phyloP scores from a whole-genome alignment of 2,113 vertebrate genomes.

The Otus sunia region DNA sequence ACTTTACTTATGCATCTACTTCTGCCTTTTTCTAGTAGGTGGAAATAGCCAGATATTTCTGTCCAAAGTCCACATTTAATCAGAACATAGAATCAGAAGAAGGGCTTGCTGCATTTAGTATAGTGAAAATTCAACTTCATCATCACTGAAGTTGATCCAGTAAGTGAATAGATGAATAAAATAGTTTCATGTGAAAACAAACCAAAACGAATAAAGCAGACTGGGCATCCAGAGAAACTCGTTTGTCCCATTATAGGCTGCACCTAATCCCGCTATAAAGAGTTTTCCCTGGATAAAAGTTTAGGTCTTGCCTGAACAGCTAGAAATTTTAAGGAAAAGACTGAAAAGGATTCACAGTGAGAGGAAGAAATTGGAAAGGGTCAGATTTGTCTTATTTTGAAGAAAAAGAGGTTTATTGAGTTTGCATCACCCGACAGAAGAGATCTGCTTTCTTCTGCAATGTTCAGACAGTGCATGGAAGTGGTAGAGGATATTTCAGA shows the following conservation, averaged over 20 bases:
- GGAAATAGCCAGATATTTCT: neutral
- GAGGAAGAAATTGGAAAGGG: neutral
- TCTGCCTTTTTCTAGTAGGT: neutral
- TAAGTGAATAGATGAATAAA: neutral
- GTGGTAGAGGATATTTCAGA: neutral
- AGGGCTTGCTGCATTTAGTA: neutral
- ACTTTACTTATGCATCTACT: neutral
- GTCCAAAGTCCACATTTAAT: neutral
- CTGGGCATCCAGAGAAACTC: neutral
- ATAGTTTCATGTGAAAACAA: neutral
- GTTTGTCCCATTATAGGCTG: neutral
- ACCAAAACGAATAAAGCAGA: neutral
- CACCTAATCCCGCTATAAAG: neutral
- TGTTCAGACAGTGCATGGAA: neutral
- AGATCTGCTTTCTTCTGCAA: neutral
- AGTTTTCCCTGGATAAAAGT: neutral
- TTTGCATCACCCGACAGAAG: neutral
- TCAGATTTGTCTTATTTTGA: neutral
- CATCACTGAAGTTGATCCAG: neutral
- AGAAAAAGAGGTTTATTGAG: neutral
- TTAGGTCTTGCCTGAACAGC: neutral
- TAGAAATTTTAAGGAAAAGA: neutral
- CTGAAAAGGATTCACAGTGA: neutral
- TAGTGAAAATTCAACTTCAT: neutral
- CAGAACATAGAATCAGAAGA: neutral